These are phyloP conservation scores for Catharus fuscescens DNA, from an alignment of 2,113 vertebrate species.

Conservation along the genomic window DNA sequence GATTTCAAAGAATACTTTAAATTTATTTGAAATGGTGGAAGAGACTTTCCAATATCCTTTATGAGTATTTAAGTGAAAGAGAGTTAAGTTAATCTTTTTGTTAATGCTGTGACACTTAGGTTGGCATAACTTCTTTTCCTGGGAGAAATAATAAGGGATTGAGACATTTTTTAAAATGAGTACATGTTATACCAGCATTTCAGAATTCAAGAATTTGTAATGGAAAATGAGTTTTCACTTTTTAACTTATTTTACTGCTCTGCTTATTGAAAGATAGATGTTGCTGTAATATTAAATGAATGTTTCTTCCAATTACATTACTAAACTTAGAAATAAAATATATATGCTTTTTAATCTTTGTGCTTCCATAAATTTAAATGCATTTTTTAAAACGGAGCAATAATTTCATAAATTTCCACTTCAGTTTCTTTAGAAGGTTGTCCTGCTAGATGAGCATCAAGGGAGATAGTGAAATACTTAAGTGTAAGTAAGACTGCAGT, in stretches of 20 bases:
- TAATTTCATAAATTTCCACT: background rate
- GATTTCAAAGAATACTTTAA: background rate
- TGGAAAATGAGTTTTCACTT: background rate
- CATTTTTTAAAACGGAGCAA: background rate
- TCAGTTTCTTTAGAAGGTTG: background rate
- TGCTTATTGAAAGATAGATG: background rate
- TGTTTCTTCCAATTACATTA: background rate
- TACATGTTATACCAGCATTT: background rate
- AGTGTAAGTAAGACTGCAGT: background rate
- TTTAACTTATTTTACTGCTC: background rate
- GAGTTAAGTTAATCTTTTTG: background rate
- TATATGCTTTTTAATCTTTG: background rate
- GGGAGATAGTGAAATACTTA: background rate
- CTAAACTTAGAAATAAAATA: background rate
- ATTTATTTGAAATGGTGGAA: background rate
- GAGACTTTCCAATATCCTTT: background rate
- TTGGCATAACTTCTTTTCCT: background rate
- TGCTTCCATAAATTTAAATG: background rate
- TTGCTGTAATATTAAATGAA: background rate
- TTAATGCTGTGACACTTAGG: background rate
- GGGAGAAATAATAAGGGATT: background rate
- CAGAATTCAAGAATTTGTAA: background rate
- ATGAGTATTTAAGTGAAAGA: background rate
- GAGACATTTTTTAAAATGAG: background rate
- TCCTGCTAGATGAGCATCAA: background rate